Conservation (phyloP, 2,797 vertebrate genomes). For the Numenius phaeopus region DNA sequence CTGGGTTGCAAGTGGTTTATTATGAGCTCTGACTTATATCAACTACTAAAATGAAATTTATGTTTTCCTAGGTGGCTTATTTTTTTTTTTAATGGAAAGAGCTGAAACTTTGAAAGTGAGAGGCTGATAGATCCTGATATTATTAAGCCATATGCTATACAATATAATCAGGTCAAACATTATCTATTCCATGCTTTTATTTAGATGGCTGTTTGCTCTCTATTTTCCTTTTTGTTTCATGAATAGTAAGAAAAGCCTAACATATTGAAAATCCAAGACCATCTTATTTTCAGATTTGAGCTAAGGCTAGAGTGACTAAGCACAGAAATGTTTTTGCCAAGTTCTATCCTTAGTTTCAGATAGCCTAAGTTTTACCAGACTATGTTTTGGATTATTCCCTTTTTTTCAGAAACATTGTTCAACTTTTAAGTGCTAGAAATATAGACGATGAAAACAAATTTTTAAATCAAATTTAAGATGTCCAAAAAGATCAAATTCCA, state of each 20-base stretch:
- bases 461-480: neutral
- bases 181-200: neutral
- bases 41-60: neutral
- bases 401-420: neutral
- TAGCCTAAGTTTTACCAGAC: neutral
- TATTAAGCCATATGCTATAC: neutral
- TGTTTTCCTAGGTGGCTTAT: neutral
- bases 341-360: neutral
- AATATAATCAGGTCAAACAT: neutral
- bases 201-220: neutral
- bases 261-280: neutral
- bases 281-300: neutral
- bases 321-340: neutral
- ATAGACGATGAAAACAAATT: neutral
- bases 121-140: neutral
- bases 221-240: neutral
- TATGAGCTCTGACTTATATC: neutral
- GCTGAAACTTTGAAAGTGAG: neutral
- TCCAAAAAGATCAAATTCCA: neutral
- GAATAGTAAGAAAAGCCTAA: neutral
- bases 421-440: neutral
- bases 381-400: neutral
- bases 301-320: neutral
- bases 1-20: neutral
- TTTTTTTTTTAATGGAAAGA: neutral